Conservation (phyloP, 1,140 invertebrate species). For the Muscidifurax raptorellus region DNA sequence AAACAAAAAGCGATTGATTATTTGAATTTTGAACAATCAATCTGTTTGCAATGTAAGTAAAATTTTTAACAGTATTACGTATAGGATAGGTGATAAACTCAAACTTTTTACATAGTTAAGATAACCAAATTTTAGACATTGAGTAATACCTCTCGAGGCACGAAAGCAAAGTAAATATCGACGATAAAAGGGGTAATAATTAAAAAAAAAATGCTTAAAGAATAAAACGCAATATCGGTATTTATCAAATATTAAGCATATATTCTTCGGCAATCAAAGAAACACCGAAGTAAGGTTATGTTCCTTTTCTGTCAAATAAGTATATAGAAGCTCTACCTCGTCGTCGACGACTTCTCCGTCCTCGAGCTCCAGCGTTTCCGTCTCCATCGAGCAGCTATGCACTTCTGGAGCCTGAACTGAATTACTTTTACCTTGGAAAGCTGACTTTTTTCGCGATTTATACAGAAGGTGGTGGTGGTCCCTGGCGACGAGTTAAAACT, state of each 20-base stretch:
- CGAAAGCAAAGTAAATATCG: not conserved
- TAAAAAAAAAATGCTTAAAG: not conserved
- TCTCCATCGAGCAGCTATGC: constrained; percentile 60
- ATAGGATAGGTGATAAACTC: too few species aligned
- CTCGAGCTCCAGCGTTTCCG: constrained; percentile 69
- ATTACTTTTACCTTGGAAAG: not conserved
- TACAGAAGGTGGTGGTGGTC: not conserved
- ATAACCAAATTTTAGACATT: too few species aligned
- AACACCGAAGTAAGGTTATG: constrained; percentile 31
- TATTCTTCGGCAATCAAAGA: not conserved
- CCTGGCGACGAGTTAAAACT: not conserved
- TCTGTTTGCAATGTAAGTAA: too few species aligned
- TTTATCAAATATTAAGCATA: not conserved
- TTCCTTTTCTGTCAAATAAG: constrained; percentile 55
- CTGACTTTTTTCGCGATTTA: not conserved
- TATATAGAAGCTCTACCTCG: constrained; percentile 66
- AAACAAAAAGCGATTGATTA: constrained; percentile 3
- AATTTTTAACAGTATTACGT: too few species aligned
- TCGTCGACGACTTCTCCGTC: constrained; percentile 71
- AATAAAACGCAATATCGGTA: not conserved
- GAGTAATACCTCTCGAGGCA: too few species aligned
- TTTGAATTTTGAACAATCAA: not conserved
- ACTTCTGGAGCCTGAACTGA: not conserved
- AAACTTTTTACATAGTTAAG: too few species aligned
- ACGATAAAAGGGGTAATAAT: not conserved